Percentiles rank a stretch among this genome's conserved stretches.
Conservation (phyloP, 2,888 invertebrate species). For the Cryptops parisi region DNA sequence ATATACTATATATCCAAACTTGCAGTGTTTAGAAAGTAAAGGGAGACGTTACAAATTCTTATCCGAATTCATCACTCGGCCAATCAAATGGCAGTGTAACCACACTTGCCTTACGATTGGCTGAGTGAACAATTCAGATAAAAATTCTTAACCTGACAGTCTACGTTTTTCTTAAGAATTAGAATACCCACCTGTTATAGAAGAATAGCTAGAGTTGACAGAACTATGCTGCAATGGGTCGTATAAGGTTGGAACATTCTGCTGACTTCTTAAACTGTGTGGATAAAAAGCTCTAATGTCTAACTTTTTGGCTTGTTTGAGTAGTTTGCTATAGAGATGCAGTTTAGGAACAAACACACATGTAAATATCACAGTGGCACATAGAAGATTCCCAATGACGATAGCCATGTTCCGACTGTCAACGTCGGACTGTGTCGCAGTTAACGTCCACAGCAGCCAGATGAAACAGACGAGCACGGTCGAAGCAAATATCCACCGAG, state of each 20-base stretch:
- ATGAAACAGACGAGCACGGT: slow-evolving; percentile 27
- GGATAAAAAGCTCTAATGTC: slow-evolving; percentile 11
- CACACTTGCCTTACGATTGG: too few relatives aligned
- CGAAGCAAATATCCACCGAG: slow-evolving; percentile 33
- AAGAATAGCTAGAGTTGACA: slow-evolving; percentile 1
- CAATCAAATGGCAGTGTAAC: too few relatives aligned
- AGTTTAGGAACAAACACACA: slow-evolving; percentile 32
- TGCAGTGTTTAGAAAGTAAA: too few relatives aligned
- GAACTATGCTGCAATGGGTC: slow-evolving; percentile 2
- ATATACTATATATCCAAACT: too few relatives aligned
- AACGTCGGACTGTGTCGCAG: slow-evolving; percentile 27
- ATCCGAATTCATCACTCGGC: too few relatives aligned
- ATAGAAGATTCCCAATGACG: slow-evolving; percentile 31
- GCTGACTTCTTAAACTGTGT: background rate
- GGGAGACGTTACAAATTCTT: too few relatives aligned
- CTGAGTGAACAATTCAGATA: too few relatives aligned
- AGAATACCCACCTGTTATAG: slow-evolving; percentile 5
- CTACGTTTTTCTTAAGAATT: too few relatives aligned
- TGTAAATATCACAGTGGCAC: slow-evolving; percentile 31
- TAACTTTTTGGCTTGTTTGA: slow-evolving; percentile 8
- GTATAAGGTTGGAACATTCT: background rate
- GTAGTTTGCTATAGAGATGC: slow-evolving; percentile 5
- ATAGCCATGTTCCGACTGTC: slow-evolving; percentile 31
- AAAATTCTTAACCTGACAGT: too few relatives aligned
- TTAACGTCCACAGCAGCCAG: slow-evolving; percentile 33